These are phyloP conservation scores for Xyliphius kryptos DNA, from an alignment of 2,113 vertebrate genomes.

Conservation along the genomic window DNA sequence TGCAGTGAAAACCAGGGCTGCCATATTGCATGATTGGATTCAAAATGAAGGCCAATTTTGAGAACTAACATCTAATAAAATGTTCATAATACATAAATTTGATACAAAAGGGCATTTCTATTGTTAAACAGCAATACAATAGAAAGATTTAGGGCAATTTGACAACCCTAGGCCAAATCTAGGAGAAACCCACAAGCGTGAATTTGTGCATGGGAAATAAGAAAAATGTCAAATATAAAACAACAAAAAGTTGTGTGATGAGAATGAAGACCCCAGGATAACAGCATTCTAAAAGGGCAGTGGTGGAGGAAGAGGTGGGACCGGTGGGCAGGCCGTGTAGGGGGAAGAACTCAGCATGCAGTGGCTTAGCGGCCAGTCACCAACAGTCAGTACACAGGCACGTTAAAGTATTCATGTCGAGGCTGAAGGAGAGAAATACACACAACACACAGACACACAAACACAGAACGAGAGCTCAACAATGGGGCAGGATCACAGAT, in stretches of 20 bases:
- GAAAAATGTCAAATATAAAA: not conserved
- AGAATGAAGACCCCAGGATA: slow-evolving; percentile 38
- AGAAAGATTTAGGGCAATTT: no score
- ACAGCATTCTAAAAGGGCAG: slow-evolving; percentile 26
- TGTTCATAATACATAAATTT: no score
- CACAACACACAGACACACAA: slow-evolving; percentile 47
- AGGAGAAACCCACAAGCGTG: not conserved
- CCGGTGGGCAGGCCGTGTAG: slow-evolving; percentile 34
- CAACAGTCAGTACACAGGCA: slow-evolving; percentile 93
- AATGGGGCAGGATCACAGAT: slow-evolving; percentile 18
- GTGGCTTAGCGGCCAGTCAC: slow-evolving; percentile 48
- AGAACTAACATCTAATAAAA: no score
- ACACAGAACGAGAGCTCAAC: slow-evolving; percentile 37
- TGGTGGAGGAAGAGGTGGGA: slow-evolving; percentile 49
- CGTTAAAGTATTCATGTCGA: slow-evolving; percentile 98
- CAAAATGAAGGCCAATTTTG: no score
- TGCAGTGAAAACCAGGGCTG: not conserved
- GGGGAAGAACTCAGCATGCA: slow-evolving; percentile 54
- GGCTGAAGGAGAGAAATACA: slow-evolving; percentile 87
- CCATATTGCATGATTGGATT: no score
- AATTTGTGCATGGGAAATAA: not conserved
- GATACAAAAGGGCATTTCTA: no score
- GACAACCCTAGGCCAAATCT: no score
- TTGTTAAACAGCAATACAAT: no score
- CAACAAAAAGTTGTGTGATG: not conserved